phyloP scores from a whole-genome alignment of 1,140 invertebrate genomes.

The Solenopsis fugax region DNA sequence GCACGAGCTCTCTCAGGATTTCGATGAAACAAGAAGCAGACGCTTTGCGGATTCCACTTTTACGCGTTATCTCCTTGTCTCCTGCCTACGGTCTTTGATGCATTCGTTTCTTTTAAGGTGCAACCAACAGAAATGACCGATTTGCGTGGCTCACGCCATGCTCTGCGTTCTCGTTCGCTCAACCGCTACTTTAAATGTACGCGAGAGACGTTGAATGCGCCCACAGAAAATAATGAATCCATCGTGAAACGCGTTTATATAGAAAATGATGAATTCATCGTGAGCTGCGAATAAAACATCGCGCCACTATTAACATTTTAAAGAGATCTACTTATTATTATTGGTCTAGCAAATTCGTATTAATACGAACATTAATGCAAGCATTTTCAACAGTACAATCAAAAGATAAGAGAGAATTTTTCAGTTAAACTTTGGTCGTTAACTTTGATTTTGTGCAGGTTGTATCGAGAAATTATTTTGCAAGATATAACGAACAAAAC shows the following conservation, averaged over 20 bases:
- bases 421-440: background rate
- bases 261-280: constrained; percentile 51
- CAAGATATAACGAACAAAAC: constrained; percentile 5
- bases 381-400: background rate
- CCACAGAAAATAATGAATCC: constrained; percentile 43
- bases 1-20: background rate
- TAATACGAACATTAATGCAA: background rate
- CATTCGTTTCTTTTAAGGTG: constrained; percentile 27
- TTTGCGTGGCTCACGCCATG: constrained; percentile 48
- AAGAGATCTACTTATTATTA: constrained; percentile 27
- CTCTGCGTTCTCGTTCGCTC: constrained; percentile 8
- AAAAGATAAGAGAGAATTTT: background rate
- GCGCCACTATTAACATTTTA: constrained; percentile 17
- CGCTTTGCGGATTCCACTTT: background rate
- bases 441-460: background rate
- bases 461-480: constrained; percentile 33
- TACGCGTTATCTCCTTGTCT: constrained; percentile 18
- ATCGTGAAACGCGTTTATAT: constrained; percentile 26
- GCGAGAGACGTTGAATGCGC: constrained; percentile 5
- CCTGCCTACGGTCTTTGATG: background rate
- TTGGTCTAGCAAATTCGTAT: background rate
- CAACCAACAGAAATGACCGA: constrained; percentile 58
- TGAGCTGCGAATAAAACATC: constrained; percentile 24
- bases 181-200: constrained; percentile 39
- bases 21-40: constrained; percentile 25